phyloP scores from a whole-genome alignment of 2,113 vertebrate species.

The Aix galericulata region DNA sequence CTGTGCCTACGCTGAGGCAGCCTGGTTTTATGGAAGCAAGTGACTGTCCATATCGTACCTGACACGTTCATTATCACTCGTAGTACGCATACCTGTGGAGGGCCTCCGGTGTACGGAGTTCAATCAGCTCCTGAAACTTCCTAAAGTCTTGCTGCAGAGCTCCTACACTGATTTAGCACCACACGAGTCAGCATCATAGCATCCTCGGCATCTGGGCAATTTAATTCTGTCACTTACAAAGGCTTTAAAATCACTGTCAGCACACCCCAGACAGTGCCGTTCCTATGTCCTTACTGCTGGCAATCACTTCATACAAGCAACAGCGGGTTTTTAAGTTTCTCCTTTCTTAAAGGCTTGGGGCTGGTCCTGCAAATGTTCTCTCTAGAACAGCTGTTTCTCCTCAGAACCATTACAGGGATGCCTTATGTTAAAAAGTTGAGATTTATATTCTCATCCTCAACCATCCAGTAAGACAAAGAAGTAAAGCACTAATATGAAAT shows the following conservation, averaged over 20 bases:
- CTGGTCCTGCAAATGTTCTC: neutral
- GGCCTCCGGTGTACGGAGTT: neutral
- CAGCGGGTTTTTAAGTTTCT: neutral
- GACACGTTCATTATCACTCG: neutral
- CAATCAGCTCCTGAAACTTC: neutral
- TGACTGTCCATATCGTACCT: accelerated
- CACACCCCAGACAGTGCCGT: neutral
- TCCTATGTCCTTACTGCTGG: neutral
- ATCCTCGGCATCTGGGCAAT: neutral
- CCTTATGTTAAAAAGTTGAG: neutral
- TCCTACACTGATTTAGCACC: neutral
- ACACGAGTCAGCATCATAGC: neutral
- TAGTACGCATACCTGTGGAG: neutral
- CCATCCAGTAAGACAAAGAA: neutral
- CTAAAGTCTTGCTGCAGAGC: neutral
- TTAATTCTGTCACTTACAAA: neutral
- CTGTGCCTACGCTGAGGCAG: neutral
- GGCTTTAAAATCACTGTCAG: neutral
- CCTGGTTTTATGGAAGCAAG: neutral
- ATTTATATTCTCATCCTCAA: neutral
- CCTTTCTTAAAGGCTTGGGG: neutral
- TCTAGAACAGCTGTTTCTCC: neutral
- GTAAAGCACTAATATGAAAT: neutral
- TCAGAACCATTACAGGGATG: neutral
- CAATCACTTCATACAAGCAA: neutral